phyloP scores from a whole-genome alignment of 2,113 vertebrate species.

The Hydrolagus affinis region DNA sequence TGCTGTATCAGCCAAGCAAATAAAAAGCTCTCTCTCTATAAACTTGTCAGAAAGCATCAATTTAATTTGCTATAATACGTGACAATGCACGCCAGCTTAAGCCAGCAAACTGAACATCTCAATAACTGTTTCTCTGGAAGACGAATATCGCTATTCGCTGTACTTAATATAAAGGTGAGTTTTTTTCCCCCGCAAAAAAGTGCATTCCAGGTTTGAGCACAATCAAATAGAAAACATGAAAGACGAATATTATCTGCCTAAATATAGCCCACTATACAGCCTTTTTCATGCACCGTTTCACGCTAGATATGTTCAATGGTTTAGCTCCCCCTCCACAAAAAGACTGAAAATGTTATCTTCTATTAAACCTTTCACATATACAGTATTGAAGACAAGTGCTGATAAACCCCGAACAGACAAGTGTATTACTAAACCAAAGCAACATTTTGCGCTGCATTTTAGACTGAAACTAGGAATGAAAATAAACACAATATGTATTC shows the following conservation, averaged over 20 bases:
- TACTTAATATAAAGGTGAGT: background rate
- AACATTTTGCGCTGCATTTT: too few species aligned
- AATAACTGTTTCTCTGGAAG: background rate
- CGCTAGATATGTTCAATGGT: too few species aligned
- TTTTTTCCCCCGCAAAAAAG: background rate
- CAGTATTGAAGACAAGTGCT: too few species aligned
- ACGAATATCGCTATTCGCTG: background rate
- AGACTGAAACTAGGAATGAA: too few species aligned
- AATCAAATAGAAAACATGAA: background rate
- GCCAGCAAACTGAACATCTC: background rate
- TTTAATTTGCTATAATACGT: constrained; percentile 23
- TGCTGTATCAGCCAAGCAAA: constrained; percentile 17
- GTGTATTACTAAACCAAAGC: too few species aligned
- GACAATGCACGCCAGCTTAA: constrained; percentile 2
- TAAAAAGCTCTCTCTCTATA: constrained; percentile 21
- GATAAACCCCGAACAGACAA: too few species aligned
- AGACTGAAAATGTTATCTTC: too few species aligned
- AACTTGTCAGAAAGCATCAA: constrained; percentile 28
- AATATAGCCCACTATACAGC: background rate
- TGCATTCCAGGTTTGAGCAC: background rate
- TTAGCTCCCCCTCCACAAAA: too few species aligned
- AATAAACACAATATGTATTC: too few species aligned
- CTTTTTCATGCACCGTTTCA: background rate
- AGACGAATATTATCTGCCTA: background rate
- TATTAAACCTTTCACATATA: too few species aligned